Conservation (phyloP, 2,888 invertebrate genomes). For the Hermaeophaga mercurialis region DNA sequence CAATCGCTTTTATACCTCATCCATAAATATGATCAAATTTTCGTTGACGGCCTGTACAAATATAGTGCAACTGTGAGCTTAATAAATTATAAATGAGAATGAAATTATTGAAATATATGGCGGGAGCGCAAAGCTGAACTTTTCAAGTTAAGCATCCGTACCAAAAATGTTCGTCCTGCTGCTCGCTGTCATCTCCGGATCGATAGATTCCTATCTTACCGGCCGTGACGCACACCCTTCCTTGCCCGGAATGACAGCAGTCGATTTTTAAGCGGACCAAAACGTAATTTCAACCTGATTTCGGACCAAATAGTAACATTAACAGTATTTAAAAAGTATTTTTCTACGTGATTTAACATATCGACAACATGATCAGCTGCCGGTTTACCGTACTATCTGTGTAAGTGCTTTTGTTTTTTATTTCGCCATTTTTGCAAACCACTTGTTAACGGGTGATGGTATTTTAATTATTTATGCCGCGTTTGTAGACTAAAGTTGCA, state of each 20-base stretch:
- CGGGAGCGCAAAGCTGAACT: neutral
- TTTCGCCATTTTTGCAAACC: slow-evolving; percentile 57
- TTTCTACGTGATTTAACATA: slow-evolving; percentile 51
- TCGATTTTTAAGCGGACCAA: slow-evolving; percentile 58
- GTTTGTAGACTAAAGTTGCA: slow-evolving; percentile 29
- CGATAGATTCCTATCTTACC: slow-evolving; percentile 48
- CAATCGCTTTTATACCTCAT: too few relatives aligned
- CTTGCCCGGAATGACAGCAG: slow-evolving; percentile 47
- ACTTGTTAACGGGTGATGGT: slow-evolving; percentile 56
- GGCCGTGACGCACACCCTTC: slow-evolving; percentile 53
- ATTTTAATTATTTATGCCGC: slow-evolving; percentile 48
- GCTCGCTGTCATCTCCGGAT: slow-evolving; percentile 26
- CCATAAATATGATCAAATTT: too few relatives aligned
- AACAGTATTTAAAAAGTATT: slow-evolving; percentile 55
- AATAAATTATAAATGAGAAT: too few relatives aligned
- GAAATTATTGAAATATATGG: too few relatives aligned
- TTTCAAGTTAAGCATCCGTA: neutral
- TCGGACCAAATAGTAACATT: slow-evolving; percentile 54
- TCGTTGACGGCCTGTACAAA: too few relatives aligned
- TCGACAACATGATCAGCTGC: slow-evolving; percentile 49
- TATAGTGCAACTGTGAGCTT: too few relatives aligned
- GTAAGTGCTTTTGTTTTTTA: slow-evolving; percentile 49
- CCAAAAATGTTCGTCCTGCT: neutral
- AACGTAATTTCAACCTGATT: slow-evolving; percentile 51
- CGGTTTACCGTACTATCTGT: slow-evolving; percentile 47